Conservation (phyloP, 2,888 invertebrate species). For the Ormyrus nitidulus region DNA sequence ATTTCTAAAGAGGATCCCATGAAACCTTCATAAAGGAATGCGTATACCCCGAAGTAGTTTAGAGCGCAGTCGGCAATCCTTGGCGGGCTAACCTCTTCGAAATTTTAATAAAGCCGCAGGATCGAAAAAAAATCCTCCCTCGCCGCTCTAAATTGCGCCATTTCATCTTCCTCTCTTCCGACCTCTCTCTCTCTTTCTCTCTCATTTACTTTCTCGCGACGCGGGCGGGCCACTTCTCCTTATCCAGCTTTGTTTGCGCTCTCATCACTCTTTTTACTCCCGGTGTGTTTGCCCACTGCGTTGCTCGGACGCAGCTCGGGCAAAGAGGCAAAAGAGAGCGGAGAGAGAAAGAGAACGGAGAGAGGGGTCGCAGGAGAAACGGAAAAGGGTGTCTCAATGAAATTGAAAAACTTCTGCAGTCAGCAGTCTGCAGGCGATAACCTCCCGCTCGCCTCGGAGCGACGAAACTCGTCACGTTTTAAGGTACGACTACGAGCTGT, state of each 20-base stretch:
- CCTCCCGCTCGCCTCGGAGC: constrained; percentile 22
- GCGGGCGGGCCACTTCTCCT: constrained; percentile 1
- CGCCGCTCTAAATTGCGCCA: too few species aligned
- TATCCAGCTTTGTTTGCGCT: constrained; percentile 25
- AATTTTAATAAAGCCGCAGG: too few species aligned
- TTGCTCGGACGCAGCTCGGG: constrained; percentile 21
- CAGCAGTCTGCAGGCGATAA: constrained; percentile 58
- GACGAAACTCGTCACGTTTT: constrained; percentile 51
- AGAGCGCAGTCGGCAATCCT: too few species aligned
- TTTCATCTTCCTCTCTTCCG: not conserved
- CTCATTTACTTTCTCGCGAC: not conserved
- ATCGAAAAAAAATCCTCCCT: too few species aligned
- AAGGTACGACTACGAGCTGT: constrained; percentile 43
- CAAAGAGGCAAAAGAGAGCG: not conserved
- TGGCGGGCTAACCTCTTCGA: too few species aligned
- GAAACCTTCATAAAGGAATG: too few species aligned
- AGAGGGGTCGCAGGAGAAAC: constrained; percentile 7
- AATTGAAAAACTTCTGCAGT: constrained; percentile 57
- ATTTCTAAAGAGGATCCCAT: too few species aligned
- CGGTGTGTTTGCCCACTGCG: constrained; percentile 29
- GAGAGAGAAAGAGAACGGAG: not conserved
- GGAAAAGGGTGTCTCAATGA: constrained; percentile 51
- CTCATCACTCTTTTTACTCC: constrained; percentile 31
- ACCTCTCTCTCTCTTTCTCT: not conserved
- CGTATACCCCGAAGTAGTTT: too few species aligned